These are phyloP conservation scores for Ispidina lecontei DNA, from an alignment of 2,797 vertebrate genomes.

Conservation along the genomic window DNA sequence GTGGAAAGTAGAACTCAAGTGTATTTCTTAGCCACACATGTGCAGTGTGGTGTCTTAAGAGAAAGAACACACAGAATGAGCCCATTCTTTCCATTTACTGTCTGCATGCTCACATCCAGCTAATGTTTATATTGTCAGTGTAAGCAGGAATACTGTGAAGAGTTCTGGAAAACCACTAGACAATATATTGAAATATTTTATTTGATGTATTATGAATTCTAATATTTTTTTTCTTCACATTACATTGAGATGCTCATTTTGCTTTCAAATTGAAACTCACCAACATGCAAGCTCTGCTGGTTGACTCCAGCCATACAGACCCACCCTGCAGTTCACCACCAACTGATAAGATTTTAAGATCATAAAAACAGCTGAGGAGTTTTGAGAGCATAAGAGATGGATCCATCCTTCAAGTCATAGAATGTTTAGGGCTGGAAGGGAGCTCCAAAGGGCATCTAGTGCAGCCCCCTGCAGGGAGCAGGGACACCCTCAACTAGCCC, in stretches of 20 bases:
- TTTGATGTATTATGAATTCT: neutral
- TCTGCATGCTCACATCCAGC: neutral
- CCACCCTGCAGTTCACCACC: neutral
- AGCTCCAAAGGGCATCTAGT: no score
- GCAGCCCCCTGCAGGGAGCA: no score
- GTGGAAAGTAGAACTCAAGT: slow-evolving; percentile 23
- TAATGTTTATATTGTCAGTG: neutral
- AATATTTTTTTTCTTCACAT: neutral
- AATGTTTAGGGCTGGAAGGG: no score
- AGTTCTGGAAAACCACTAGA: neutral
- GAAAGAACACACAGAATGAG: neutral
- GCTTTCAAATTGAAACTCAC: neutral
- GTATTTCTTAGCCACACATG: neutral
- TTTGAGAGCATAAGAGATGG: neutral
- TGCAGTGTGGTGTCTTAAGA: neutral
- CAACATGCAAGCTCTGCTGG: neutral
- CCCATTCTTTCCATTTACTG: neutral
- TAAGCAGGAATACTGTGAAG: neutral
- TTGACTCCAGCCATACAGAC: neutral
- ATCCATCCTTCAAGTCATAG: neutral
- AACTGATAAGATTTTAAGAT: neutral
- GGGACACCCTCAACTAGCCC: no score
- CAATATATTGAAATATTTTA: neutral
- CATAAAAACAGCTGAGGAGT: neutral
- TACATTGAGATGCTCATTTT: neutral